Base-by-base conservation (phyloP, 23 tunicate genomes). In the Halocynthia roretzi region DNA sequence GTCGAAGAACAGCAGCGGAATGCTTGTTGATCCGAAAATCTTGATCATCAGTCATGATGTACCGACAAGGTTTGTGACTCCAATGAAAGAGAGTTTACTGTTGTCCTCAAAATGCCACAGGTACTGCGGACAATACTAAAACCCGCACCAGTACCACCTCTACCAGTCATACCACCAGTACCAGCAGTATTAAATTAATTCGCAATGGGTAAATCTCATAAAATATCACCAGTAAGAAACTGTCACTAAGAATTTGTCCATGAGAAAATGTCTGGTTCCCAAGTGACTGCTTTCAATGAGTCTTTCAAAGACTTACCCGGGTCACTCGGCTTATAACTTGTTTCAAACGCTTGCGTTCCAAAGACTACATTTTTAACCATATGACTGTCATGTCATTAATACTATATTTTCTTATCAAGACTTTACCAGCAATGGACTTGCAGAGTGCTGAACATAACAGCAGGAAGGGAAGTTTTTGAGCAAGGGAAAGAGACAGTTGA, bases 41-140 rank as follows among this genome's bases (percentile, higher is more conserved):
- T 56, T 90, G n/a, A 71, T 81, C 8, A 76, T 90, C 23, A 90
- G 97, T 66, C 89, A 85, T 52, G 97, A 90, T 72, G 81, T 81
- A 6, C 86, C 97, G 15, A 80, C 97, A 50, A 90, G 97, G 97
- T 90, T 17, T n/a, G n/a, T n/a, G n/a, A n/a, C n/a, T n/a, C n/a
- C n/a, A n/a, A n/a, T 10, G 62, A 56, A 56, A 56, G 10, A 12
- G 11, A 56, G 62, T 10, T 56, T 56, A 12, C 62, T 56, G 62
- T 56, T 12, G 10, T 10, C 10, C 10, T 56, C 62, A 10, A 56
- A 56, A 56, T 56, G n/a, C n/a, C n/a, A n/a, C n/a, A n/a, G n/a
- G n/a, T n/a, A n/a, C n/a, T n/a, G n/a, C n/a, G n/a, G n/a, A n/a
- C n/a, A 56, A 10, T 56, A 56, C 62, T 12, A 56, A 56, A 56